Evolutionary conservation across 1,140 invertebrate genomes (phyloP), one percentile per base, ranked within the genome.

Genomic region (Polypedilum pembai): DNA sequence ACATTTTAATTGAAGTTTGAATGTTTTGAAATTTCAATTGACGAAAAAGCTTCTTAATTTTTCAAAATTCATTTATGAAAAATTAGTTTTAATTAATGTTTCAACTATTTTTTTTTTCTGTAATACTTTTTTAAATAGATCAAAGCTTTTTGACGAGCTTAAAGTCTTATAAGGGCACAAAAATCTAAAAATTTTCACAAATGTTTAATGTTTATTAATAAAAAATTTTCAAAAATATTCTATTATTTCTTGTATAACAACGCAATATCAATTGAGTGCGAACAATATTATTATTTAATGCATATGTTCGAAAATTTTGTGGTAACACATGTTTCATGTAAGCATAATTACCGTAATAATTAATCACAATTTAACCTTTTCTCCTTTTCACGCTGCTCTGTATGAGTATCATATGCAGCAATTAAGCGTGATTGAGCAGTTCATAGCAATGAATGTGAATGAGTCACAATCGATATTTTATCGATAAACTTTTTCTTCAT

Each of bases 351-450:
- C 4, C 10, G 17, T n/a, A 56, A 56, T 56, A 56, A 56, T 56
- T 56, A 56, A 56, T 56, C 45, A 56, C 45, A 56, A 56, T 56
- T 56, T 56, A 56, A 56, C 45, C 45, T 56, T 56, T 56, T 56
- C 15, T n/a, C 45, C 12, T 56, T 1, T 56, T n/a, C 45, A 56
- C 12, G n/a, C n/a, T n/a, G 15, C 41, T 10, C 41, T 15, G 15
- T 45, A 56, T n/a, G n/a, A 10, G 45, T n/a, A 56, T 56, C 45
- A 56, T 56, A 56, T 56, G 10, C 45, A 56, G 12, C 12, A 56
- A 56, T n/a, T 56, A 12, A 56, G 12, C 45, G n/a, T 56, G 45
- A 56, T 56, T 56, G 45, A 56, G 45, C 45, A 12, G 45, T 56
- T 56, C n/a, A 15, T 56, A 56, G 45, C 45, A 56, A n/a, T 56